Base-by-base conservation (phyloP, 2,113 vertebrate genomes). In the Poecile atricapillus region DNA sequence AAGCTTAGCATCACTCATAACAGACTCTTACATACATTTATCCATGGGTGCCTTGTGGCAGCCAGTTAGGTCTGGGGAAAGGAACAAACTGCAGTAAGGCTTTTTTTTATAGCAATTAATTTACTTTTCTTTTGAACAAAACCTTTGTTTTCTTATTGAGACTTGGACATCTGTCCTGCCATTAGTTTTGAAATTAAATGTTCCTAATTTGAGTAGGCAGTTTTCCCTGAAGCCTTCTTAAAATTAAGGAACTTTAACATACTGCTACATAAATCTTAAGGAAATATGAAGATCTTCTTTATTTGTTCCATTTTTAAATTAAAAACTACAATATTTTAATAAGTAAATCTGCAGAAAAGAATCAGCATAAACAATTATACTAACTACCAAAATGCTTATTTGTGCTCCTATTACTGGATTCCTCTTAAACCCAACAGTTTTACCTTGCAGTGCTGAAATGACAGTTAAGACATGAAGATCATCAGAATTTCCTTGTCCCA, bases 401-500 rank as follows among this genome's bases (percentile, higher is more conserved):
- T 43, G 68, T 30, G 33, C n/a, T 33, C 21, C 27, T 39, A 53
- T 33, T 27, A 78, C n/a, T 15, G 16, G n/a, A 80, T 18, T 44
- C 76, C 37, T 41, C 88, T 28, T 44, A 41, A 82, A 62, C 6
- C 19, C 47, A 68, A 7, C 11, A 31, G 8, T 13, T 52, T 70
- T 86, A 98, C 98, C 98, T 98, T 98, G 98, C 78, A 98, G 94
- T 13, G 98, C 98, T 80, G 98, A 98, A 92, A 98, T 98, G 64
- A 98, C 98, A 15, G 98, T 98, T 49, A 98, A 82, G 23, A 98
- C 98, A 63, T 98, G 98, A 68, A 98, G 98, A 65, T 98, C 98
- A 91, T 98, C 98, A 12, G 98, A 98, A 91, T 98, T 98, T 68
- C 98, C 98, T 96, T 98, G 98, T 86, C 98, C 98, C 92, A 98